Base-by-base conservation (phyloP, 2,113 vertebrate genomes). In the Paraplagusia blochii region DNA sequence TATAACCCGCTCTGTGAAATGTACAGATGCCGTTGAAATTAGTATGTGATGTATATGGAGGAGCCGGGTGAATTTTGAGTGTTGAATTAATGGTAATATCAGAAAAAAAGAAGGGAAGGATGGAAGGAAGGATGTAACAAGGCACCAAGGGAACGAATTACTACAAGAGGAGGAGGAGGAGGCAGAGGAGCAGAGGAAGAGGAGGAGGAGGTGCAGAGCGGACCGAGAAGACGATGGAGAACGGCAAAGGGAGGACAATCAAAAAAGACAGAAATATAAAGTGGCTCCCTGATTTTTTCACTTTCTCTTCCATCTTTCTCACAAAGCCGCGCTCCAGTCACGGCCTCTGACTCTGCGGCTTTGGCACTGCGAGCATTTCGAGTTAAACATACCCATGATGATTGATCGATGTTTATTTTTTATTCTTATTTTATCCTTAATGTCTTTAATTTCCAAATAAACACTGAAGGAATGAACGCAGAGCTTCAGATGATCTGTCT, bases 91-190 rank as follows among this genome's bases (percentile, higher is more conserved):
- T 92, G 92, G 92, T 91, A 86, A 85, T 80, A 79, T 74, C 53
- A 76, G 63, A 58, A 67, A 55, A 39, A 38, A 39, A 22, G 17
- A 11, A 9, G 29, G 46, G 44, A 16, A 74, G 67, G 58, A 69
- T 35, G 54, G 53, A 44, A 70, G 78, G 84, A 92, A 86, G 91
- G 90, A 90, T 85, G 89, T 98, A 98, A 98, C 94, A 94, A 97
- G 95, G 93, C 93, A 88, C 90, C 92, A 85, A 80, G 95, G 95
- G 95, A 97, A 91, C 92, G 92, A 93, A 95, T 95, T 94, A 95
- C 77, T 91, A 93, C 74, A 84, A 84, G 53, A 63, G 64, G n/a
- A 51, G 59, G 67, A 66, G 53, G 58, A 43, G 71, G 81, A 76
- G 40, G 54, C 59, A 65, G 58, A 39, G 50, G 50, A 43, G 10